Base-by-base conservation (phyloP, 2,888 invertebrate genomes). In the Taenaris catops region DNA sequence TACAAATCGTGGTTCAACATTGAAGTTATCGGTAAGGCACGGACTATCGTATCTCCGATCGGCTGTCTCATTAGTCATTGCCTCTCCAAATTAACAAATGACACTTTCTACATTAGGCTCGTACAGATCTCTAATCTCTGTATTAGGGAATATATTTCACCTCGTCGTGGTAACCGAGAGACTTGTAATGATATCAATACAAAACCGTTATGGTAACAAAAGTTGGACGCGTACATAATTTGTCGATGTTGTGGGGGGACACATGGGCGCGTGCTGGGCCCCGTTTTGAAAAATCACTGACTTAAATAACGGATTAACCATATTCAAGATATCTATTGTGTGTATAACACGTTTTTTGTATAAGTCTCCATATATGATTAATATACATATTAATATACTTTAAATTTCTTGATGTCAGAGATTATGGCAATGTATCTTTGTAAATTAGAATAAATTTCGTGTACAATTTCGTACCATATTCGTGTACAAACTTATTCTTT, bases 231-330 rank as follows among this genome's bases (percentile, higher is more conserved):
- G 58, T 55, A 46, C 53, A 53, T 58, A 64, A 76, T 79, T 79
- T 38, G 34, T 38, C 38, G 38, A 25, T 42, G 41, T 34, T 73
- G 52, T 49, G 46, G 62, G 63, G 53, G 55, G 70, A 73, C 72
- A 61, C 46, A 32, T 41, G 60, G 75, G 70, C 80, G 78, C 79
- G 78, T 76, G 78, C 74, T 67, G 56, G 55, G 51, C 46, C 49
- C 51, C n/a, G n/a, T 55, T 55, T 66, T 69, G 79, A 83, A 73
- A 76, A 78, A 83, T 79, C 60, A 64, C 52, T 43, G 49, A 65
- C 73, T 84, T 86, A 79, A 83, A 86, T 86, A 80, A 83, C 74
- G 64, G 80, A 83, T 84, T 84, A 84, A n/a, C n/a, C n/a, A n/a
- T n/a, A n/a, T n/a, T n/a, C n/a, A n/a, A n/a, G n/a, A n/a, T n/a